Percentiles rank a stretch among this genome's conserved stretches.
Evolutionary conservation across 2,113 vertebrate genomes (phyloP).

Genomic region (human (Homo sapiens)): DNA sequence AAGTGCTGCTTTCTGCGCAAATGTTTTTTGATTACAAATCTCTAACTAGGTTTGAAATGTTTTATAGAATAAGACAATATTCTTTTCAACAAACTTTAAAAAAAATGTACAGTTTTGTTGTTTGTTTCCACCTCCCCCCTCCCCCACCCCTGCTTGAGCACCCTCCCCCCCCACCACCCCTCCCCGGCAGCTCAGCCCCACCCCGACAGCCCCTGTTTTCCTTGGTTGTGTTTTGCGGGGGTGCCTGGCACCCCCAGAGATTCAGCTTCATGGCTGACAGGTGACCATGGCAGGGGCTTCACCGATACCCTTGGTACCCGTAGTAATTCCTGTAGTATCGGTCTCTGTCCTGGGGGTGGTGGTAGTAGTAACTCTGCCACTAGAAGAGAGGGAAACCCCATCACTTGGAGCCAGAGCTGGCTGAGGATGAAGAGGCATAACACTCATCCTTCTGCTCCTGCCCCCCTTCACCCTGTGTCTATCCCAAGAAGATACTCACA

Average conservation of each 20-base stretch:
- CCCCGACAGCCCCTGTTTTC: slow-evolving; percentile 80
- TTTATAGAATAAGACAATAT: slow-evolving; percentile 85
- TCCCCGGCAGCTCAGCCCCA: slow-evolving; percentile 74
- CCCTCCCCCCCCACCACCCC: slow-evolving; percentile 71
- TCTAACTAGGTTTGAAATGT: slow-evolving; percentile 84
- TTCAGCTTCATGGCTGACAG: slow-evolving; percentile 74
- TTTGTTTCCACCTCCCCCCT: slow-evolving; percentile 64
- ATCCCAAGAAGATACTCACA: slow-evolving; percentile 72
- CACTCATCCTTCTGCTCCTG: neutral
- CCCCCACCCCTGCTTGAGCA: slow-evolving; percentile 42
- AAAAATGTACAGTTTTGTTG: slow-evolving; percentile 83
- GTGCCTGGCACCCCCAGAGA: slow-evolving; percentile 67
- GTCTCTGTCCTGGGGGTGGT: slow-evolving; percentile 84
- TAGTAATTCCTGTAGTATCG: slow-evolving; percentile 86
- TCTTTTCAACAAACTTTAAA: slow-evolving; percentile 84
- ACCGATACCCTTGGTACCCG: slow-evolving; percentile 85
- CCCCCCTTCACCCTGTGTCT: neutral
- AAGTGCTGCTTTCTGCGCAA: slow-evolving; percentile 75
- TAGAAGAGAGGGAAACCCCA: slow-evolving; percentile 76
- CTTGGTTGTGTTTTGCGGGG: slow-evolving; percentile 78
- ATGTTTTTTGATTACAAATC: slow-evolving; percentile 82
- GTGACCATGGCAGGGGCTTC: slow-evolving; percentile 74
- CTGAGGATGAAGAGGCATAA: neutral
- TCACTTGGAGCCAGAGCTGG: neutral
- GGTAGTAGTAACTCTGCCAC: slow-evolving; percentile 86